phyloP scores from a whole-genome alignment of 2,797 vertebrate species.

The Geotria australis region DNA sequence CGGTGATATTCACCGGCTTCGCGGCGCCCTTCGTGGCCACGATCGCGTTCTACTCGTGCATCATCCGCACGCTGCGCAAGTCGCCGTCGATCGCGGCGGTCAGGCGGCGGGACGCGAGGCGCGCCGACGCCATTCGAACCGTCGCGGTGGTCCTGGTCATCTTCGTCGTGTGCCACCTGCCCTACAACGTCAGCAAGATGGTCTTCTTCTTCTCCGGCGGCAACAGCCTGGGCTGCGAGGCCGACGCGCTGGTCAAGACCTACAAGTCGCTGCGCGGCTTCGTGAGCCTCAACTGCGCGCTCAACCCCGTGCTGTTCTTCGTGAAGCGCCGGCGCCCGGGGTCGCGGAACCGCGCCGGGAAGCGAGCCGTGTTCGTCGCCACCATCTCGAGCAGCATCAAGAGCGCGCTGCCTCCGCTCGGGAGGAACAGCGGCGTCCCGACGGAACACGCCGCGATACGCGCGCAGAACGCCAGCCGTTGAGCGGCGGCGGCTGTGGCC shows the following conservation, averaged over 20 bases:
- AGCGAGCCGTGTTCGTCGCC: too few species aligned
- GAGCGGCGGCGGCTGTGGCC: too few species aligned
- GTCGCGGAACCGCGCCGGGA: conserved; percentile 1
- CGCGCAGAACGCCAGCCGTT: too few species aligned
- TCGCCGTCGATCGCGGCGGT: conserved; percentile 11
- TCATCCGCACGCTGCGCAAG: conserved; percentile 30
- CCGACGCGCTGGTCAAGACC: conserved; percentile 45
- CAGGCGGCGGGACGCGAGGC: conserved; percentile 9
- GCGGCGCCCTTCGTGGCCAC: conserved; percentile 49
- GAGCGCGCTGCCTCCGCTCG: too few species aligned
- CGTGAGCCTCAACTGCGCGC: conserved; percentile 64
- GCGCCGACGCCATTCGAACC: conserved; percentile 35
- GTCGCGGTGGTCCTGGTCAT: conserved; percentile 41
- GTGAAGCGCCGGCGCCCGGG: conserved; percentile 47
- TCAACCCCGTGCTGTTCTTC: conserved; percentile 68
- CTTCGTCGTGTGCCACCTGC: conserved; percentile 55
- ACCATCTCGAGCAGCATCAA: too few species aligned
- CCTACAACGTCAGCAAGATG: conserved; percentile 63
- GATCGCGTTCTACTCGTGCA: conserved; percentile 42
- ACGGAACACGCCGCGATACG: too few species aligned
- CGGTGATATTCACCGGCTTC: conserved; percentile 45
- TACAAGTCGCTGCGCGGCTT: conserved; percentile 72
- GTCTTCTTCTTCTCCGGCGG: conserved; percentile 50
- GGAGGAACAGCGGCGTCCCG: too few species aligned
- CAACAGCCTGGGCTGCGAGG: conserved; percentile 18